Percentiles rank a stretch among this genome's conserved stretches.
Evolutionary conservation across 2,888 invertebrate genomes (phyloP).

Genomic region (Ligdia adustata): DNA sequence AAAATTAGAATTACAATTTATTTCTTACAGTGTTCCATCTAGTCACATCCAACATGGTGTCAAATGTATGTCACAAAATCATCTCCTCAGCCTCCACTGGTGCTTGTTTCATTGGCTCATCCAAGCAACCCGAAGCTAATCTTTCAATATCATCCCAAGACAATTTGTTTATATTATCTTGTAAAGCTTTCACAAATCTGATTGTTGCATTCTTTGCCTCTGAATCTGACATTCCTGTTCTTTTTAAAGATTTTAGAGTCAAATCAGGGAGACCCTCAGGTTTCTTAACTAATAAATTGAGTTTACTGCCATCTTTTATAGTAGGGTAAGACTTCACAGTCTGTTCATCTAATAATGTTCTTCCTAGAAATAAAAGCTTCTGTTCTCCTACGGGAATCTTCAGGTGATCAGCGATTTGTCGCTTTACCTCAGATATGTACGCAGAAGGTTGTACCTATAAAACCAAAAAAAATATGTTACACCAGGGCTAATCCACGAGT

Average conservation of each 20-base stretch:
- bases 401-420: conserved; percentile 85
- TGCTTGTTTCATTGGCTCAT: conserved; percentile 45
- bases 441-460: conserved; percentile 82
- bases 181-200: conserved; percentile 81
- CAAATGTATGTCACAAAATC: conserved; percentile 47
- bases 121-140: conserved; percentile 69
- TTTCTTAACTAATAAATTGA: conserved; percentile 89
- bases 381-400: conserved; percentile 88
- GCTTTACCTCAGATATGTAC: conserved; percentile 88
- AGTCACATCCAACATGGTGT: background rate
- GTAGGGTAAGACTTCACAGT: conserved; percentile 87
- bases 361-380: conserved; percentile 88
- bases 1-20: too few species aligned
- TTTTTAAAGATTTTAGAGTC: conserved; percentile 84
- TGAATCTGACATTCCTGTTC: conserved; percentile 83
- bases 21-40: background rate
- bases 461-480: conserved; percentile 4
- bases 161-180: conserved; percentile 78
- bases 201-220: conserved; percentile 86
- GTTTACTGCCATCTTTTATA: conserved; percentile 89
- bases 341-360: conserved; percentile 89
- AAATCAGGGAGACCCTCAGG: conserved; percentile 85
- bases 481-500: too few species aligned
- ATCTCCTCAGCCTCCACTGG: conserved; percentile 55
- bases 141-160: conserved; percentile 86